Percentiles rank a stretch among this genome's conserved stretches.
Evolutionary conservation across 2,888 invertebrate genomes (phyloP).

Genomic region (Apocheima hispidaria): DNA sequence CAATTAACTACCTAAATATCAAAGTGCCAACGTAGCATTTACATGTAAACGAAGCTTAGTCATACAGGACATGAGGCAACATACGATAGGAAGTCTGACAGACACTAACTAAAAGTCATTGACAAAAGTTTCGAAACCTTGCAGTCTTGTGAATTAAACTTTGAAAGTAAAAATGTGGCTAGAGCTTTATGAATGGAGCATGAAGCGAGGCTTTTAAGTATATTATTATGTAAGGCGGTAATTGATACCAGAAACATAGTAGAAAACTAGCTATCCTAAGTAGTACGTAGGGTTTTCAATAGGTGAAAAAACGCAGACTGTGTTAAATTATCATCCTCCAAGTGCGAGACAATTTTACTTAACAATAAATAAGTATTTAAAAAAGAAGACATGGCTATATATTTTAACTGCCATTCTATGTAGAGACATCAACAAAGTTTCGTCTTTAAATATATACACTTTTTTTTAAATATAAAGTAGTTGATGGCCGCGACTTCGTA

Average conservation of each 20-base stretch:
- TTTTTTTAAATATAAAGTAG: too few relatives aligned
- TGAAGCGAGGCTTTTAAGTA: constrained; percentile 31
- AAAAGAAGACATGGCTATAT: too few relatives aligned
- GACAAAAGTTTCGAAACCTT: constrained; percentile 40
- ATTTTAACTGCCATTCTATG: too few relatives aligned
- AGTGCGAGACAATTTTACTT: too few relatives aligned
- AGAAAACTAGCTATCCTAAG: constrained; percentile 32
- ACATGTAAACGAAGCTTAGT: constrained; percentile 21
- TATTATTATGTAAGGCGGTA: constrained; percentile 41
- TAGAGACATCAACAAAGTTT: too few relatives aligned
- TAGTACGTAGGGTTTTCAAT: constrained; percentile 16
- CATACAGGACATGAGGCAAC: constrained; percentile 51
- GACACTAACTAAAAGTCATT: constrained; percentile 48
- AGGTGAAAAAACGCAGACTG: too few relatives aligned
- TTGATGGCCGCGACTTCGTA: too few relatives aligned
- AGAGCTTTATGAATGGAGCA: constrained; percentile 39
- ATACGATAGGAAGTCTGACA: constrained; percentile 50
- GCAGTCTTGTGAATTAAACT: constrained; percentile 27
- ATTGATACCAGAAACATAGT: constrained; percentile 24
- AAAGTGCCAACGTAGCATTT: constrained; percentile 9
- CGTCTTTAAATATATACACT: too few relatives aligned
- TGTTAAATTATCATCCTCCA: too few relatives aligned
- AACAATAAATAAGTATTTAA: too few relatives aligned
- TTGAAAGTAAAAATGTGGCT: constrained; percentile 28
- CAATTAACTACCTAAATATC: constrained; percentile 25